phyloP scores from a whole-genome alignment of 2,888 invertebrate species.

The Hylaea fasciaria region DNA sequence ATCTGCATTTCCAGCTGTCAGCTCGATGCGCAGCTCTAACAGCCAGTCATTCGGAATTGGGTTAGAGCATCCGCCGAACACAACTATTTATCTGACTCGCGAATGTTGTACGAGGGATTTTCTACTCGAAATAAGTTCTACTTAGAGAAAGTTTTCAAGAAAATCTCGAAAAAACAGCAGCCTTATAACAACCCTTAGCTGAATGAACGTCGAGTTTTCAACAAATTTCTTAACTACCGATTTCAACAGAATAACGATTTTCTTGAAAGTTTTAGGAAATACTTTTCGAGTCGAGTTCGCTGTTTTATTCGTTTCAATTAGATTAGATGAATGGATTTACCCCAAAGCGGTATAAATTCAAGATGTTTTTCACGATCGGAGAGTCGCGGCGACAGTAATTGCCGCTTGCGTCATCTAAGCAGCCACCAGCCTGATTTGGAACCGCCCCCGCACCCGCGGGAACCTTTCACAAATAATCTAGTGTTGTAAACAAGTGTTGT shows the following conservation, averaged over 20 bases:
- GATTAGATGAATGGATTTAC: not conserved
- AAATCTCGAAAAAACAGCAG: constrained; percentile 10
- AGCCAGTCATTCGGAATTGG: constrained; percentile 2
- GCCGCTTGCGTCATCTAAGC: constrained; percentile 12
- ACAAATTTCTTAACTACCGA: not conserved
- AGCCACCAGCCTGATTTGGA: constrained; percentile 6
- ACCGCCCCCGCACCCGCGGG: constrained; percentile 5
- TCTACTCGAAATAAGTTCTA: constrained; percentile 14
- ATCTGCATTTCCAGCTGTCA: constrained; percentile 17
- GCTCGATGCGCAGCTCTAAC: constrained; percentile 11
- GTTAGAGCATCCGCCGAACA: constrained; percentile 9
- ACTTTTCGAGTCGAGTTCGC: not conserved
- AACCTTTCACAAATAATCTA: constrained; percentile 4
- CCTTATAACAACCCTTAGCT: constrained; percentile 19
- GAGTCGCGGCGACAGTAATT: constrained; percentile 11
- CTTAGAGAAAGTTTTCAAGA: constrained; percentile 22
- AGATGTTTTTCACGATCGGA: constrained; percentile 8
- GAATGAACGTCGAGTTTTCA: constrained; percentile 7
- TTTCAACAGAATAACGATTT: not conserved
- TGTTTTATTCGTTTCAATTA: not conserved
- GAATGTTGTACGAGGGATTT: constrained; percentile 20
- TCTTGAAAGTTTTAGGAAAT: not conserved
- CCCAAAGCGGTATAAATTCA: constrained; percentile 3
- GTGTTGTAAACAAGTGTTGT: not conserved
- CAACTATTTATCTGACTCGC: constrained; percentile 5